Percentiles rank a stretch among this genome's conserved stretches.
Conservation (phyloP, 2,113 vertebrate genomes). For the Plecotus auritus region DNA sequence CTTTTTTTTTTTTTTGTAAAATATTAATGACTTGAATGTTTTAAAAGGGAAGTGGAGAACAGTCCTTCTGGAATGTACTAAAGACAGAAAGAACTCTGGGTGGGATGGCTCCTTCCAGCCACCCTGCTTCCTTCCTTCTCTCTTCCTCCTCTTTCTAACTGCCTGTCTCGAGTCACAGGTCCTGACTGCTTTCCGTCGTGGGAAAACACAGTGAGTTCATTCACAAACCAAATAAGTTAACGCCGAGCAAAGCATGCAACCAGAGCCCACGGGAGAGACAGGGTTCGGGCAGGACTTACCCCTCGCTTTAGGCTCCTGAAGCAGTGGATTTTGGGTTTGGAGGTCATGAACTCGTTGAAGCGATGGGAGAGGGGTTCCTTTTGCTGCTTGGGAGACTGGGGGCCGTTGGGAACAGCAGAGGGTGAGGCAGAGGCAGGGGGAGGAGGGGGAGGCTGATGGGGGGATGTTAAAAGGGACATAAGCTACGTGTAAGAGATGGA, state of each 20-base stretch:
- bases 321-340: constrained; percentile 99
- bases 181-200: neutral
- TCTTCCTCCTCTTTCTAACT: neutral
- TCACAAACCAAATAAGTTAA: constrained; percentile 73
- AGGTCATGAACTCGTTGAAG: constrained; percentile 99
- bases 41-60: neutral
- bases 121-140: neutral
- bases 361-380: constrained; percentile 99
- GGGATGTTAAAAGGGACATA: constrained; percentile 99
- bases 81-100: neutral
- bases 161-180: neutral
- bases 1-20: neutral
- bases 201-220: constrained; percentile 58
- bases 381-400: constrained; percentile 99
- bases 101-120: neutral
- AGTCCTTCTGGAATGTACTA: neutral
- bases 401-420: constrained; percentile 99
- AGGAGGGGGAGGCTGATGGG: constrained; percentile 95
- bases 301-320: constrained; percentile 99
- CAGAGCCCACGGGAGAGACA: constrained; percentile 69
- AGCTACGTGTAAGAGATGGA: constrained; percentile 92
- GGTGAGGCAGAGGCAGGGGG: constrained; percentile 95
- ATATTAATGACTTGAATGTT: neutral
- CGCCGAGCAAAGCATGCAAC: constrained; percentile 74
- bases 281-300: constrained; percentile 92